Base-by-base conservation (phyloP, 2,797 vertebrate genomes). In the Acanthopagrus latus region DNA sequence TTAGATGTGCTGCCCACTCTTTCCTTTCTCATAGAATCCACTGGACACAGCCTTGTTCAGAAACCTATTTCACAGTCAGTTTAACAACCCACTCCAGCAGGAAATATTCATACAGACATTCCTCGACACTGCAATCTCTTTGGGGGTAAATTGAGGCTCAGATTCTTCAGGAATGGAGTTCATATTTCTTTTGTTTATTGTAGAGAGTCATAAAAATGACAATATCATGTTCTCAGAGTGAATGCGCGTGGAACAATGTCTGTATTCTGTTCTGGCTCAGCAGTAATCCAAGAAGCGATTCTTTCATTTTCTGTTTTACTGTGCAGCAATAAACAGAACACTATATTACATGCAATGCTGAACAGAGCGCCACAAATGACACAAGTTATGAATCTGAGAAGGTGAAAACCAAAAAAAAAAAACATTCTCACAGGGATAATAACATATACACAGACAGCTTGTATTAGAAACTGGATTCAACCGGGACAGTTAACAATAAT, bases 51-150 rank as follows among this genome's bases (percentile, higher is more conserved):
- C 20, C 66, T 73, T 67, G 69, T 69, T 85, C 81, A 70, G 59
- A 87, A 87, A 85, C 57, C 77, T 74, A 92, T 93, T 92, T 92
- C 88, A 91, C 87, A 91, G 89, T 84, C 88, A 87, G 88, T 93
- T 92, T 88, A 91, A 88, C 86, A 86, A 52, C 65, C 73, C 64
- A 64, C 78, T 89, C 76, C 69, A 56, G 23, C 47, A 78, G 82
- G 74, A 88, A 81, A 85, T 84, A 88, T 87, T 88, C 90, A 83
- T 74, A 66, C n/a, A 44, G 70, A 80, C 48, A 27, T 82, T 76
- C 74, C 44, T 85, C 76, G 60, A 52, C 72, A 64, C 3, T 47
- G 48, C 86, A 80, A 55, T 85, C 63, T 85, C 80, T 84, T 81
- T 25, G 2, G 38, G 68, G n/a, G 76, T 75, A 86, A 83, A 90